These are phyloP conservation scores for Molanna angustata DNA, from an alignment of 2,888 invertebrate genomes.

Conservation along the genomic window DNA sequence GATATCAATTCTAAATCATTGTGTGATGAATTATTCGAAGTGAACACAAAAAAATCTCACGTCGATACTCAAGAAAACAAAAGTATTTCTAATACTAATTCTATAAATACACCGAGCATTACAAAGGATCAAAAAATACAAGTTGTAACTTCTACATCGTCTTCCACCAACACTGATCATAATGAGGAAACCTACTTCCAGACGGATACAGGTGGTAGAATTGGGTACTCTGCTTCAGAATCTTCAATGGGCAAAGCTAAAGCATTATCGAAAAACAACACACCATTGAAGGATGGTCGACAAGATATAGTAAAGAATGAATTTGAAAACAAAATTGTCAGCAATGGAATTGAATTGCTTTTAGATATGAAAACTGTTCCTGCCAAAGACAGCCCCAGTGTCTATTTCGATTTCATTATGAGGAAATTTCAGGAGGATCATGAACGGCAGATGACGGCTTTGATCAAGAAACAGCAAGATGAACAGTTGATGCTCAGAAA, in stretches of 20 bases:
- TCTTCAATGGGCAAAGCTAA: not conserved
- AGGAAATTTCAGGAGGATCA: slow-evolving; percentile 59
- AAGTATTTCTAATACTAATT: not conserved
- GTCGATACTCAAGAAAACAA: slow-evolving; percentile 3
- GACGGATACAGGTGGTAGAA: not conserved
- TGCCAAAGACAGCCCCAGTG: slow-evolving; percentile 32
- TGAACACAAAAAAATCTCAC: not conserved
- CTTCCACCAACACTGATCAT: slow-evolving; percentile 6
- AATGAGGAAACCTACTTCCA: not conserved
- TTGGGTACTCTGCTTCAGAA: too few species aligned
- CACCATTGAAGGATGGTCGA: not conserved
- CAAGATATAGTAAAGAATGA: slow-evolving; percentile 28
- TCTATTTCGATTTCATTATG: slow-evolving; percentile 27
- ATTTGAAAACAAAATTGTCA: slow-evolving; percentile 24
- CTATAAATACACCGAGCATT: not conserved
- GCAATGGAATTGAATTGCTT: slow-evolving; percentile 14
- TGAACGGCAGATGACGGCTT: slow-evolving; percentile 58
- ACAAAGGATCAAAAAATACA: not conserved
- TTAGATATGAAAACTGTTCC: slow-evolving; percentile 5
- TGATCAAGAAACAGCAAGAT: slow-evolving; percentile 61
- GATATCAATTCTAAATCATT: slow-evolving; percentile 30
- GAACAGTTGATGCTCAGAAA: slow-evolving; percentile 63
- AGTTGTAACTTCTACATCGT: slow-evolving; percentile 10
- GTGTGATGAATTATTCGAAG: slow-evolving; percentile 6
- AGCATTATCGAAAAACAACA: not conserved